Conservation (phyloP, 2,888 invertebrate genomes). For the Liopterus haemorrhoidalis region DNA sequence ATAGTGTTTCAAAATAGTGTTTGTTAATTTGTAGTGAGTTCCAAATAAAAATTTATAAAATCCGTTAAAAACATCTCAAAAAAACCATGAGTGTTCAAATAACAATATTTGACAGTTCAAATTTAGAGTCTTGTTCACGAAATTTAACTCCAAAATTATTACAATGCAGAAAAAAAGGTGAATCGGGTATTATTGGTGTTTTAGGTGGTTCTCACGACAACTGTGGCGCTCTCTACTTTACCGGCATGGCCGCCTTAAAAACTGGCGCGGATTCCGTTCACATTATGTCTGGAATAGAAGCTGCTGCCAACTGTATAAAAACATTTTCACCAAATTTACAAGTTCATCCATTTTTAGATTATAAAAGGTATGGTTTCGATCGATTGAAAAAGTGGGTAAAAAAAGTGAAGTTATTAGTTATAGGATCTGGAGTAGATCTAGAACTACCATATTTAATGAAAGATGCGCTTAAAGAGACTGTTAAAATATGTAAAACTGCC, state of each 20-base stretch:
- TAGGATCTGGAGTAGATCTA: slow-evolving; percentile 81
- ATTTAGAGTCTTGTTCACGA: no score
- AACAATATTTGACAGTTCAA: no score
- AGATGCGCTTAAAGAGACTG: slow-evolving; percentile 48
- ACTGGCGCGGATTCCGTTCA: slow-evolving; percentile 90
- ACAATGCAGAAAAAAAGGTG: slow-evolving; percentile 74
- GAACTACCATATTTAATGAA: slow-evolving; percentile 47
- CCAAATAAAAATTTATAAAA: no score
- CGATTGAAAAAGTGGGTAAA: slow-evolving; percentile 76
- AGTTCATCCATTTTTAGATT: slow-evolving; percentile 86
- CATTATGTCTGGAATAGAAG: slow-evolving; percentile 82
- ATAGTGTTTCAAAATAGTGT: no score
- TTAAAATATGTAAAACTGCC: slow-evolving; percentile 54
- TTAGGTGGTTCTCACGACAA: slow-evolving; percentile 94
- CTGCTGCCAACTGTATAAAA: slow-evolving; percentile 87
- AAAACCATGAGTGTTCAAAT: no score
- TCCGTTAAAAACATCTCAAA: no score
- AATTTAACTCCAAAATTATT: slow-evolving; percentile 63
- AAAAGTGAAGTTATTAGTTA: slow-evolving; percentile 77
- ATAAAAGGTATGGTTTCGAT: slow-evolving; percentile 52
- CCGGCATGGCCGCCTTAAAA: slow-evolving; percentile 83
- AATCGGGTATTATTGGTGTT: slow-evolving; percentile 85
- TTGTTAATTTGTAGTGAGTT: no score
- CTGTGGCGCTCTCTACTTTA: slow-evolving; percentile 95
- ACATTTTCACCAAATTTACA: slow-evolving; percentile 96